Conservation (phyloP, 37 sponge, comb jelly and placozoan genomes). For the Hexactinellida sp. region DNA sequence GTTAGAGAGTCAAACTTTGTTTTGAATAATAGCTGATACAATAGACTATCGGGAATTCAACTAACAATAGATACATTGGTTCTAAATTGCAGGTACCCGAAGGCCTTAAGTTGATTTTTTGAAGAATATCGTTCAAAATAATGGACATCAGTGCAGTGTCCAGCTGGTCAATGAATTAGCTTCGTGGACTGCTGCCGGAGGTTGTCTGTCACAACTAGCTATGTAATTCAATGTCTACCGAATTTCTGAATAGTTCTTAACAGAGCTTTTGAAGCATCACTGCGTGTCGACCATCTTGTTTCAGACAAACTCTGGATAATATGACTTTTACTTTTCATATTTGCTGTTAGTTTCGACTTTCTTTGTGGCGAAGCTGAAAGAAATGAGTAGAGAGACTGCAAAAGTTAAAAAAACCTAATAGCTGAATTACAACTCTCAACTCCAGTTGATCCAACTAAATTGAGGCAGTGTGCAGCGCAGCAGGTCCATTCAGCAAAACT, state of each 20-base stretch:
- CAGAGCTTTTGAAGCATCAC: conserved; percentile 25
- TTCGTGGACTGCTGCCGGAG: background rate
- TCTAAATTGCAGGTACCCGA: too few relatives aligned
- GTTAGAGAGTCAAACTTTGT: too few relatives aligned
- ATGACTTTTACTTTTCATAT: background rate
- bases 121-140: background rate
- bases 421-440: conserved; percentile 20
- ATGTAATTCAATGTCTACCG: conserved; percentile 14
- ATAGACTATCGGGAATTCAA: too few relatives aligned
- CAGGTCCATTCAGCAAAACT: conserved; percentile 17
- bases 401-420: conserved; percentile 23
- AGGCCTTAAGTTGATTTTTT: background rate
- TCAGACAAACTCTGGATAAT: conserved; percentile 19
- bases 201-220: conserved; percentile 14
- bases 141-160: background rate
- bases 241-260: conserved; percentile 10
- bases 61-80: too few relatives aligned
- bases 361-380: conserved; percentile 21
- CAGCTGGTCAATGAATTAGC: conserved; percentile 7
- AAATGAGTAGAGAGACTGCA: conserved; percentile 17
- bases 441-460: conserved; percentile 22
- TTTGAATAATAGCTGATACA: too few relatives aligned
- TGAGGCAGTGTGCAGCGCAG: conserved; percentile 25
- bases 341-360: conserved; percentile 13
- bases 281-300: conserved; percentile 24